Evolutionary conservation across 2,797 vertebrate species (phyloP).

Genomic region (Coccyzus lansbergi): DNA sequence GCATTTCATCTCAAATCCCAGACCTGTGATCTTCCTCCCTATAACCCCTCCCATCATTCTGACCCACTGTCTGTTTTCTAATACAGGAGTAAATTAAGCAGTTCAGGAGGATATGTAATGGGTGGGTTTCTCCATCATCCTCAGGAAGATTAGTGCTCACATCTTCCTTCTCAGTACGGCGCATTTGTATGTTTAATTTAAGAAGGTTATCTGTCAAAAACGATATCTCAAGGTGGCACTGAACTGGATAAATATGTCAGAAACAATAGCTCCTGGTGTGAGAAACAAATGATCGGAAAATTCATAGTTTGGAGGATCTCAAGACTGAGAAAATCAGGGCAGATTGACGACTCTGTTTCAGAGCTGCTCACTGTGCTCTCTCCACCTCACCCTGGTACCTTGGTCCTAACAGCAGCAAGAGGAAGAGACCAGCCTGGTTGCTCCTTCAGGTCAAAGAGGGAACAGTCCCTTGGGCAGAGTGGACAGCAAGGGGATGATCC

Average conservation of each 20-base stretch:
- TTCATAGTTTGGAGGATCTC: neutral
- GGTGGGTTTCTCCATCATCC: constrained; percentile 5
- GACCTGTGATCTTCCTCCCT: neutral
- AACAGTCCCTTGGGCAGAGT: neutral
- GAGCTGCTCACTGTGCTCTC: neutral
- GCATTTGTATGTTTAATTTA: constrained; percentile 65
- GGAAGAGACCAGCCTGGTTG: neutral
- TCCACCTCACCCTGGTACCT: neutral
- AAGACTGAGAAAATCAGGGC: neutral
- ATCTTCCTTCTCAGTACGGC: neutral
- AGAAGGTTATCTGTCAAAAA: constrained; percentile 63
- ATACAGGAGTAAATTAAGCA: neutral
- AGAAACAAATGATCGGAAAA: constrained; percentile 51
- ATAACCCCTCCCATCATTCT: neutral
- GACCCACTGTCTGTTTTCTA: neutral
- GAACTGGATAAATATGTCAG: constrained; percentile 60
- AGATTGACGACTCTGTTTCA: neutral
- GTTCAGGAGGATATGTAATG: neutral
- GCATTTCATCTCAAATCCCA: neutral
- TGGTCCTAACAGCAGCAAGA: fast-evolving
- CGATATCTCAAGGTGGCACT: constrained; percentile 37
- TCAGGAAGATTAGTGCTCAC: constrained; percentile 30
- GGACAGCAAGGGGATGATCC: neutral
- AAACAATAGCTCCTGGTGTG: constrained; percentile 53
- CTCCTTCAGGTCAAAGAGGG: neutral